Evolutionary conservation across 2,888 invertebrate genomes (phyloP), one percentile per base, ranked within the genome.

Genomic region (Andricus quercusramuli): DNA sequence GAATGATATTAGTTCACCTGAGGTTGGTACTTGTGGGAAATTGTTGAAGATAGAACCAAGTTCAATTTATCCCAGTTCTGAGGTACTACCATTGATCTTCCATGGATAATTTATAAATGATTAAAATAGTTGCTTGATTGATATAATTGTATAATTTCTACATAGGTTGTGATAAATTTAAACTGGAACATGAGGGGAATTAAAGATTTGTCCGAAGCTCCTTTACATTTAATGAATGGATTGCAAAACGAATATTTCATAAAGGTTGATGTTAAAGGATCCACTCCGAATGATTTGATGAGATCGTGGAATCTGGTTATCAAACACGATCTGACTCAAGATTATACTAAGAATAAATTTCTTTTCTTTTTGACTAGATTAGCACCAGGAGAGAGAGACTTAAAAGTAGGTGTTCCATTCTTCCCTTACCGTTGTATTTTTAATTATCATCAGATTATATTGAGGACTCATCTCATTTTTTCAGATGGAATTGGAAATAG

Each of bases 401-500:
- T 89, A 29, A 91, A 91, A 85, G 90, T 90, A 85, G 5, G 20
- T 51, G 29, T 29, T 68, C 13, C 41, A 47, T 22, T 47, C 13
- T 66, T 13, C 17, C 13, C 25, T 32, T 20, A 17, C 1, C 17
- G 17, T 1, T 15, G 17, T 4, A 4, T 15, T 47, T 47, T 47
- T 17, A 15, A 15, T 47, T 47, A 15, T 29, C 20, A 3, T 22
- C 51, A 29, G 41, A 56, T 1, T 47, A 1, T 47, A 47, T 47
- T 47, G 15, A 15, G 15, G 47, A 37, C 59, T 47, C 66, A 22
- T 56, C 13, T 5, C 22, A 6, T 82, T 41, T 17, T 70, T 79
- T 20, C 76, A 90, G 88, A 87, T 93, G 25, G 93, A 93, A 83
- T 47, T 93, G n/a, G 91, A 92, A n/a, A 91, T 86, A 5, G 87